Conservation (phyloP, 2,113 vertebrate genomes). For the Merops nubicus region DNA sequence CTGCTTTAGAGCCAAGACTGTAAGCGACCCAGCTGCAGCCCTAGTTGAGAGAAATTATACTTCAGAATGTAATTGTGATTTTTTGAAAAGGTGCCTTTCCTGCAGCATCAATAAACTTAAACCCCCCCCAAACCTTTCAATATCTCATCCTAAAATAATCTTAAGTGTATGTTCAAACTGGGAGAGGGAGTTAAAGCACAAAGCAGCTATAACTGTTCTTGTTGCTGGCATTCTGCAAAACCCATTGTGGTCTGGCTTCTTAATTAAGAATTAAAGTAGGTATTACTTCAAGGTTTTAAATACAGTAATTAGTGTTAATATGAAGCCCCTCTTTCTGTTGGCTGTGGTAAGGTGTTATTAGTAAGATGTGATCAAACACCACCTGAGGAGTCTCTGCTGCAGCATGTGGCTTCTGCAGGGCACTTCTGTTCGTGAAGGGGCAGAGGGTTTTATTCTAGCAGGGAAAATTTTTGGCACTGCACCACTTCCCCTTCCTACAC, state of each 20-base stretch:
- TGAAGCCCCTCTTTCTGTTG: neutral
- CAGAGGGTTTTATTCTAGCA: neutral
- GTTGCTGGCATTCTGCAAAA: neutral
- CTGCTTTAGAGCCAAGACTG: neutral
- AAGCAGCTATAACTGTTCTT: neutral
- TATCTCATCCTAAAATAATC: conserved; percentile 13
- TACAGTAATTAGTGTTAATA: neutral
- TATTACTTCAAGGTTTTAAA: neutral
- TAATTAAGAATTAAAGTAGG: neutral
- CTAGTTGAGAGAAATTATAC: conserved; percentile 36
- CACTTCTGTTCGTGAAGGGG: neutral
- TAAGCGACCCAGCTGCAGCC: conserved; percentile 24
- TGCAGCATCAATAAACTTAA: conserved; percentile 40
- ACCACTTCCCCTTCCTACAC: neutral
- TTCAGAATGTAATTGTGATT: conserved; percentile 10
- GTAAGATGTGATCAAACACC: neutral
- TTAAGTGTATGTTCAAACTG: neutral
- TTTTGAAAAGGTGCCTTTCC: conserved; percentile 58
- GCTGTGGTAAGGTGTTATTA: neutral
- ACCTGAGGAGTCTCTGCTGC: neutral
- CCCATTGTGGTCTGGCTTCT: neutral
- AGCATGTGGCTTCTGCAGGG: neutral
- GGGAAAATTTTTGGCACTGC: neutral
- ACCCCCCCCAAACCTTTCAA: neutral
- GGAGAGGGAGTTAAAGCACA: neutral